Percentiles rank a stretch among this genome's conserved stretches.
These are phyloP conservation scores for Gymnogyps californianus DNA, from an alignment of 2,113 vertebrate genomes.

Conservation along the genomic window DNA sequence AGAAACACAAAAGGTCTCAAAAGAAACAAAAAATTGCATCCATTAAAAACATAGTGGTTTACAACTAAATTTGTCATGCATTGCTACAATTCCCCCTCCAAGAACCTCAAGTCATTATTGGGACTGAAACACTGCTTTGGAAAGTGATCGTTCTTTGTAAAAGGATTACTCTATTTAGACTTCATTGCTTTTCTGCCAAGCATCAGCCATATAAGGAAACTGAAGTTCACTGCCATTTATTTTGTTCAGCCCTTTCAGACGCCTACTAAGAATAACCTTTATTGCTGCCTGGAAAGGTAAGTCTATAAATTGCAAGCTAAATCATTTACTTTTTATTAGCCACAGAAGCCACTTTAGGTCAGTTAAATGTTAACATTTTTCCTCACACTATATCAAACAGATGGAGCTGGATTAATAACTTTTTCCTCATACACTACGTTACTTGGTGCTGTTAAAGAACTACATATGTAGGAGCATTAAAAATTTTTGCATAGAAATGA, in stretches of 20 bases:
- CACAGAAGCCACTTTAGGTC: background rate
- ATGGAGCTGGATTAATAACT: background rate
- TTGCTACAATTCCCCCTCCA: background rate
- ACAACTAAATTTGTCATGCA: conserved; percentile 37
- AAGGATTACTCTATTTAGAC: conserved; percentile 67
- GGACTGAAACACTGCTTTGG: conserved; percentile 14
- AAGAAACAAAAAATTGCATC: conserved; percentile 34
- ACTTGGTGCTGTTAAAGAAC: background rate
- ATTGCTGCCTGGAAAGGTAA: background rate
- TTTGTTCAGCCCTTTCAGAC: conserved; percentile 45
- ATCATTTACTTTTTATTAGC: background rate
- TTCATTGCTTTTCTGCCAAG: conserved; percentile 67
- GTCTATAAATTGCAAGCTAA: background rate
- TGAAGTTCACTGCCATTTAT: conserved; percentile 63
- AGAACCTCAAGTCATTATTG: conserved; percentile 33
- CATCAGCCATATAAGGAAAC: conserved; percentile 73
- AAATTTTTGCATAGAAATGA: background rate
- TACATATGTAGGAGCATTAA: background rate
- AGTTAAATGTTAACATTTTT: background rate
- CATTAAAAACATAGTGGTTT: conserved; percentile 18
- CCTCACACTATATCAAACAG: background rate
- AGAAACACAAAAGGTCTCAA: conserved; percentile 55
- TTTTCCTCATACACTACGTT: background rate
- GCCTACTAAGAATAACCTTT: conserved; percentile 51
- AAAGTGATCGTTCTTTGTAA: conserved; percentile 55